Evolutionary conservation across 2,888 invertebrate genomes (phyloP).

Genomic region (Drosophila bunnanda): DNA sequence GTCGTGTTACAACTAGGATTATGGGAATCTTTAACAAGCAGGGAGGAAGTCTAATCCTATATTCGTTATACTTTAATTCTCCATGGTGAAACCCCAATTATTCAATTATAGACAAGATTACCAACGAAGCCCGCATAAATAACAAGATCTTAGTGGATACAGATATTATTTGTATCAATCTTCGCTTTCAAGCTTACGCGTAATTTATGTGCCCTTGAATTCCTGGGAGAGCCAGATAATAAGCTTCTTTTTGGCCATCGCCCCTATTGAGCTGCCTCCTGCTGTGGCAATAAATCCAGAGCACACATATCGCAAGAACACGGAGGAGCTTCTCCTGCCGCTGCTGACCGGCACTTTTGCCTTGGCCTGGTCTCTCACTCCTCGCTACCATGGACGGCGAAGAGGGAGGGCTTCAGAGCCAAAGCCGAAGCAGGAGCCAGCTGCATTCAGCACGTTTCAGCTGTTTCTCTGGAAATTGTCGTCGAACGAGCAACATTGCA

Average conservation of each 20-base stretch:
- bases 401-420: constrained; percentile 7
- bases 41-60: too few species aligned
- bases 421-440: constrained; percentile 40
- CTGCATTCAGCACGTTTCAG: constrained; percentile 62
- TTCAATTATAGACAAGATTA: neutral
- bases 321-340: constrained; percentile 3
- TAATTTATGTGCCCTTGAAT: constrained; percentile 30
- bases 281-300: constrained; percentile 74
- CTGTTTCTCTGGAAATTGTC: constrained; percentile 66
- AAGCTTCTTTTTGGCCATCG: constrained; percentile 20
- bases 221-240: constrained; percentile 10
- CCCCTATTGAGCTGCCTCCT: constrained; percentile 45
- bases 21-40: neutral
- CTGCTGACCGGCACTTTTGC: constrained; percentile 67
- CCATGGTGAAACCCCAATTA: neutral
- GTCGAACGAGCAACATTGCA: constrained; percentile 62
- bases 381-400: constrained; percentile 27
- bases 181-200: constrained; percentile 15
- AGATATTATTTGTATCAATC: constrained; percentile 20
- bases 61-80: neutral
- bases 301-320: constrained; percentile 49
- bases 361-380: constrained; percentile 66
- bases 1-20: too few species aligned
- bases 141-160: neutral
- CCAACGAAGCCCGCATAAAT: constrained; percentile 1